Conservation (phyloP, 2,797 vertebrate genomes). For the Squalus acanthias region DNA sequence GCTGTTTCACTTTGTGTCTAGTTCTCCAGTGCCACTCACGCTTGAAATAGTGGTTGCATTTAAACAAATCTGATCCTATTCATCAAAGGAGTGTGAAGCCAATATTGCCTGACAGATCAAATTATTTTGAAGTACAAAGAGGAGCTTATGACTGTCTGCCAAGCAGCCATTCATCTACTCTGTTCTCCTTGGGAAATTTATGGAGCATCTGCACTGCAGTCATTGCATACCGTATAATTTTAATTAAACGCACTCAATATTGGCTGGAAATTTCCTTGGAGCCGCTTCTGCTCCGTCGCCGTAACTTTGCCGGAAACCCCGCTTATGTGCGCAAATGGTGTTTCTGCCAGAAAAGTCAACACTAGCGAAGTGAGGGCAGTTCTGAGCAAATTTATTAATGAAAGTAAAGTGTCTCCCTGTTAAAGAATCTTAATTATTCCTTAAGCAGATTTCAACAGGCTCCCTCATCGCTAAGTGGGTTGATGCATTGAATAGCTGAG, state of each 20-base stretch:
- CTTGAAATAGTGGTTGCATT: neutral
- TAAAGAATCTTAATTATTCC: too few relatives aligned
- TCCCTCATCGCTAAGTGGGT: too few relatives aligned
- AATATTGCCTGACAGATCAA: constrained; percentile 3
- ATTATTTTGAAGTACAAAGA: neutral
- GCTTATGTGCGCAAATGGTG: neutral
- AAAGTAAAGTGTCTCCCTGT: too few relatives aligned
- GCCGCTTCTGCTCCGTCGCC: neutral
- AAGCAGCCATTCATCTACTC: neutral
- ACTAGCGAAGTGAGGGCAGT: too few relatives aligned
- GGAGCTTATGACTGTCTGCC: neutral
- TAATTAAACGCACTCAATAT: neutral
- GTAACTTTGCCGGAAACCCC: neutral
- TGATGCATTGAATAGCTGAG: neutral
- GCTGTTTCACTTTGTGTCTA: neutral
- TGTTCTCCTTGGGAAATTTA: neutral
- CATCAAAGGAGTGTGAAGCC: neutral
- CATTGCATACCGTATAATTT: too few relatives aligned
- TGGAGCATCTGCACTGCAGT: neutral
- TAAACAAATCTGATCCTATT: neutral
- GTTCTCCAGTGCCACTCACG: neutral
- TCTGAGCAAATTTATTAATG: too few relatives aligned
- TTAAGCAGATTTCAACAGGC: too few relatives aligned
- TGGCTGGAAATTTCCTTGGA: neutral
- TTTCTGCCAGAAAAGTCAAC: too few relatives aligned